Evolutionary conservation across 53 echinoderm and acorn worm species (phyloP).

Genomic region (Crossaster papposus): DNA sequence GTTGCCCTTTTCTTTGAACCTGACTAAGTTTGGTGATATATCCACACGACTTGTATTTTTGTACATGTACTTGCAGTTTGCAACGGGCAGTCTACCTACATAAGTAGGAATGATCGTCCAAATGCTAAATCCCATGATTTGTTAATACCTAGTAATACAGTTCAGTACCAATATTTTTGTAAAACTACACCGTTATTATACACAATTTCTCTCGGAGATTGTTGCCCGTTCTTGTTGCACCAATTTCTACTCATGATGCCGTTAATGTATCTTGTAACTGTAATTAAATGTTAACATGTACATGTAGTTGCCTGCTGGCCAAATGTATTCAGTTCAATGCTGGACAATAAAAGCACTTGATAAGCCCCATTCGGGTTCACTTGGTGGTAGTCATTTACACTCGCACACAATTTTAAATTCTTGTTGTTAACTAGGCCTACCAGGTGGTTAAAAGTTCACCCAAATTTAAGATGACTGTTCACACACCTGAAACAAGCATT

Average conservation of each 20-base stretch:
- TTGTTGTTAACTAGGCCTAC: background rate
- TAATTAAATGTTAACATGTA: constrained; percentile 43
- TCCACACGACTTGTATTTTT: no score
- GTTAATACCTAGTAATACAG: background rate
- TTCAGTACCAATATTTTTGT: background rate
- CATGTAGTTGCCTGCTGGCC: constrained; percentile 53
- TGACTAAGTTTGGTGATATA: no score
- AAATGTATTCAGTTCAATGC: constrained; percentile 40
- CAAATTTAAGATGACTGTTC: no score
- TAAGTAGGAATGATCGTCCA: background rate
- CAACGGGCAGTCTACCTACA: no score
- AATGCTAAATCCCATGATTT: background rate
- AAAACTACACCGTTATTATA: background rate
- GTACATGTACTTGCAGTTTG: no score
- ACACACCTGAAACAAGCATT: no score
- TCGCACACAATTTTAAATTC: background rate
- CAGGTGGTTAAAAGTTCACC: no score
- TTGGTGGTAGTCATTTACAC: background rate
- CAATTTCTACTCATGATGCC: constrained; percentile 4
- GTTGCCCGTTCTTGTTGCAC: background rate
- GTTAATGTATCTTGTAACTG: constrained; percentile 22
- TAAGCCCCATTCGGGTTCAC: background rate
- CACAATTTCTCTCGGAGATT: background rate
- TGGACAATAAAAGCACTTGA: constrained; percentile 50
- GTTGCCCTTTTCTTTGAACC: no score